A percentile compares a stretch with the other conserved stretches of the same genome.
Evolutionary conservation across 2,888 invertebrate species (phyloP).

Genomic region (Theretra japonica): DNA sequence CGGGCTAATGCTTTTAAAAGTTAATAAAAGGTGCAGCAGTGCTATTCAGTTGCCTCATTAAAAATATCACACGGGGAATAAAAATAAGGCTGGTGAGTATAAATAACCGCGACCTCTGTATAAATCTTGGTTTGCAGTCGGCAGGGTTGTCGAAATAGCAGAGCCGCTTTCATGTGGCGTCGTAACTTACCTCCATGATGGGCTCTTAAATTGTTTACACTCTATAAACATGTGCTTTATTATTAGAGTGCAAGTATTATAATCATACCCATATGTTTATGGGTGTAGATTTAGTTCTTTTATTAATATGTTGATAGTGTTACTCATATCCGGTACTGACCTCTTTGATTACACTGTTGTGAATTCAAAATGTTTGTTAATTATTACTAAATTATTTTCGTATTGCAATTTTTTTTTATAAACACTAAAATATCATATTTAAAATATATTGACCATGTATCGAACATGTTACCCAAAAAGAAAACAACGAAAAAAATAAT

Average conservation of each 20-base stretch:
- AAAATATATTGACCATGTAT: too few species aligned
- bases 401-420: too few species aligned
- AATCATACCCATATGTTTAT: constrained; percentile 10
- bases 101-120: constrained; percentile 77
- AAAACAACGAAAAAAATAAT: too few species aligned
- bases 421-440: too few species aligned
- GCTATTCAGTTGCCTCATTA: constrained; percentile 80
- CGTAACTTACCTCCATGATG: constrained; percentile 25
- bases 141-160: constrained; percentile 64
- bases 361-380: too few species aligned
- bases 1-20: constrained; percentile 70
- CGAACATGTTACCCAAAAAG: too few species aligned
- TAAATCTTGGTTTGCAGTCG: constrained; percentile 78
- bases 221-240: constrained; percentile 27
- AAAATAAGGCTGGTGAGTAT: constrained; percentile 77
- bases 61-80: constrained; percentile 82
- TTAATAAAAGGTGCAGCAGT: constrained; percentile 75
- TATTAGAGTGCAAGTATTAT: constrained; percentile 25
- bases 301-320: background rate
- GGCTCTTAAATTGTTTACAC: constrained; percentile 27
- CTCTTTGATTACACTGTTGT: too few species aligned
- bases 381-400: too few species aligned
- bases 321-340: too few species aligned
- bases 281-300: background rate
- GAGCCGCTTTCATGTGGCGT: constrained; percentile 34